Evolutionary conservation across 2,888 invertebrate genomes (phyloP).

Genomic region (Patella pellucida): DNA sequence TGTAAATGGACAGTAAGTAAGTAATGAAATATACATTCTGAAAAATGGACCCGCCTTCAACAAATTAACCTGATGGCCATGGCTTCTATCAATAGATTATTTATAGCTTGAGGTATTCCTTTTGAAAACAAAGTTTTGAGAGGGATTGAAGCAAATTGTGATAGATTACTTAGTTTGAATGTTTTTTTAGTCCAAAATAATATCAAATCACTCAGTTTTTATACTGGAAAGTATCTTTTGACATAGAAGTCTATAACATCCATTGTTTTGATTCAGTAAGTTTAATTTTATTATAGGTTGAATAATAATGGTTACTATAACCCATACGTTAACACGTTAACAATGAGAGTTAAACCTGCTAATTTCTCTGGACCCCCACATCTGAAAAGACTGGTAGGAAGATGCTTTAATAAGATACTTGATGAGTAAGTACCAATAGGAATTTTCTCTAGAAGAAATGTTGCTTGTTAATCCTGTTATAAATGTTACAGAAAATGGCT

Average conservation of each 20-base stretch:
- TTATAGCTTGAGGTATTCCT: too few species aligned
- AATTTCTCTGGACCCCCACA: constrained; percentile 67
- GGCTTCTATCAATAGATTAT: too few species aligned
- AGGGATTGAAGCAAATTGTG: too few species aligned
- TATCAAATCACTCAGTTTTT: neutral
- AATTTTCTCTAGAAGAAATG: neutral
- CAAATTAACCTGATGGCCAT: too few species aligned
- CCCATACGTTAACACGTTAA: constrained; percentile 42
- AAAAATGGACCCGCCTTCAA: too few species aligned
- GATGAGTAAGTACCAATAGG: constrained; percentile 38
- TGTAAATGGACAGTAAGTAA: too few species aligned
- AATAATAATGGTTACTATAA: neutral
- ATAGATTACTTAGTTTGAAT: too few species aligned
- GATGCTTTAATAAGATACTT: constrained; percentile 57
- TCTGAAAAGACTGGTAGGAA: constrained; percentile 53
- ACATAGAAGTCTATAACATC: neutral
- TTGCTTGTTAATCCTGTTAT: too few species aligned
- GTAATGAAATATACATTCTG: too few species aligned
- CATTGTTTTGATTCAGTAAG: neutral
- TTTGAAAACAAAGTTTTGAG: too few species aligned
- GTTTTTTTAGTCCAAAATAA: neutral
- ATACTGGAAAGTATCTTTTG: neutral
- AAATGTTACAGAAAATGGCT: too few species aligned
- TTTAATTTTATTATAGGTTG: neutral
- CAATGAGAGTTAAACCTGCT: constrained; percentile 62